These are phyloP conservation scores for Hirtodrosophila duncani DNA, from an alignment of 2,888 invertebrate species.

Conservation along the genomic window DNA sequence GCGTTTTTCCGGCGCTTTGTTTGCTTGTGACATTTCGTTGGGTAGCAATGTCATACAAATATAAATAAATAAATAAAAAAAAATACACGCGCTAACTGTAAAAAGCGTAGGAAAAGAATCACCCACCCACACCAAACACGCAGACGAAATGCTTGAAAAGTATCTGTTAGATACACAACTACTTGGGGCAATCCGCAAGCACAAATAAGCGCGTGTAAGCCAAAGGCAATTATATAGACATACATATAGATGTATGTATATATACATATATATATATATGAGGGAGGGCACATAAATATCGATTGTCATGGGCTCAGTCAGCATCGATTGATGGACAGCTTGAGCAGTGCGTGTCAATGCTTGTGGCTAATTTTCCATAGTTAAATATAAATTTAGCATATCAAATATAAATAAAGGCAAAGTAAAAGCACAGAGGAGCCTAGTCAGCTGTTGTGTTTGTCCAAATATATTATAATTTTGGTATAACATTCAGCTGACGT, in stretches of 20 bases:
- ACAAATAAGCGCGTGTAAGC: conserved; percentile 24
- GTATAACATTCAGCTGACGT: too few species aligned
- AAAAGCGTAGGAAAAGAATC: conserved; percentile 25
- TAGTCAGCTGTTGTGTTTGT: too few species aligned
- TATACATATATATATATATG: background rate
- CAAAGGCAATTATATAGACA: conserved; percentile 30
- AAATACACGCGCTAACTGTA: conserved; percentile 43
- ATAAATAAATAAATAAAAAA: conserved; percentile 52
- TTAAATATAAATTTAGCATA: too few species aligned
- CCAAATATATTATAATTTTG: too few species aligned
- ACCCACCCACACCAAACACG: conserved; percentile 30
- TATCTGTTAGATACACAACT: conserved; percentile 27
- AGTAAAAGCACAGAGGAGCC: too few species aligned
- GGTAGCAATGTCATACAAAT: conserved; percentile 74
- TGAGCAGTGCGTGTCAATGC: too few species aligned
- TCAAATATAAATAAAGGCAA: too few species aligned
- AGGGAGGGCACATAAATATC: too few species aligned
- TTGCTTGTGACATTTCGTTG: conserved; percentile 72
- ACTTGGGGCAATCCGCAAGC: conserved; percentile 22
- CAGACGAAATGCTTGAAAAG: conserved; percentile 19
- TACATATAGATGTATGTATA: conserved; percentile 19
- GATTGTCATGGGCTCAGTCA: too few species aligned
- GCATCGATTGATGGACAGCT: too few species aligned
- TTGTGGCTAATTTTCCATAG: too few species aligned
- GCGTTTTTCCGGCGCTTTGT: conserved; percentile 55